These are phyloP conservation scores for human (Homo sapiens) DNA, from an alignment of 2,113 vertebrate genomes.

Conservation along the genomic window DNA sequence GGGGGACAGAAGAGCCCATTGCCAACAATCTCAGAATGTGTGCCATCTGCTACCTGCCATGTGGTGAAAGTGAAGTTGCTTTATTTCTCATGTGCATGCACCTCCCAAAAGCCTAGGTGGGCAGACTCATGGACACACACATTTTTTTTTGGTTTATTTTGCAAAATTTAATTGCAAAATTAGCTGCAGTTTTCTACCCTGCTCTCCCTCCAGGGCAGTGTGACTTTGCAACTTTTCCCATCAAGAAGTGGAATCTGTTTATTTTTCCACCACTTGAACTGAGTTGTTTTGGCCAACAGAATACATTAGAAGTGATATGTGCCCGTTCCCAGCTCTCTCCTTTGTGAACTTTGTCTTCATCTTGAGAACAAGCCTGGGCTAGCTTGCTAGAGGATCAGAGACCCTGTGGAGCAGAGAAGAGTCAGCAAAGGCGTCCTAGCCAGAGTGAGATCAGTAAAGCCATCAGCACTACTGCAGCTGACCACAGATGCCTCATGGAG, in stretches of 20 bases:
- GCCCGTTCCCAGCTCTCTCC: fast-evolving
- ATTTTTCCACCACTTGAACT: not conserved
- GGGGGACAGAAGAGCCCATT: not conserved
- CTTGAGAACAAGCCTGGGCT: not conserved
- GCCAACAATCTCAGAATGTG: fast-evolving
- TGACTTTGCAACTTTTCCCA: not conserved
- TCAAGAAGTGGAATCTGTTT: not conserved
- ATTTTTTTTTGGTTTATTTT: no score
- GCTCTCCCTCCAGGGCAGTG: not conserved
- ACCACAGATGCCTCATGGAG: fast-evolving
- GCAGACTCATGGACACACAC: fast-evolving
- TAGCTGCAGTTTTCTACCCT: not conserved
- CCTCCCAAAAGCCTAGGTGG: no score
- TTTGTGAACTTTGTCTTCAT: not conserved
- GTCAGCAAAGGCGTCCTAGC: not conserved
- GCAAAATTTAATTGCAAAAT: not conserved
- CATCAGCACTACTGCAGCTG: not conserved
- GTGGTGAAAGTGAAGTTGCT: not conserved
- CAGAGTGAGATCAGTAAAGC: no score
- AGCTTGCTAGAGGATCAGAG: not conserved
- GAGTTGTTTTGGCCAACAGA: not conserved
- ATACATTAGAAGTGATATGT: not conserved
- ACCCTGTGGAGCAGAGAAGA: not conserved
- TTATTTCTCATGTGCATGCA: not conserved
- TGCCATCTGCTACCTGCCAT: not conserved